Conservation (phyloP, 2,797 vertebrate genomes). For the Mus spretus region DNA sequence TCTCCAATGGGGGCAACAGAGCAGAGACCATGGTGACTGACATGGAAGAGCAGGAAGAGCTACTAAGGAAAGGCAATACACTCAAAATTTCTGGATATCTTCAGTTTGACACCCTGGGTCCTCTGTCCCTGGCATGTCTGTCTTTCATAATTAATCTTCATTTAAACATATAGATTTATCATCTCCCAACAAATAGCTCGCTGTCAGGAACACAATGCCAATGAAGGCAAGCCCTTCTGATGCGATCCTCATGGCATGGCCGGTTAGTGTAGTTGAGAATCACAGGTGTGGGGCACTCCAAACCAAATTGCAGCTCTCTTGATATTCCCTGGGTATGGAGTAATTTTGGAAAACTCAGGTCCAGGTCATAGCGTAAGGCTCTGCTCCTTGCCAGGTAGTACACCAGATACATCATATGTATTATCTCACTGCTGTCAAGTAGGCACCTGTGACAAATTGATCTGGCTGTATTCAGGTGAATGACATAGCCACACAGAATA, state of each 20-base stretch:
- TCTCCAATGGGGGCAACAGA: background rate
- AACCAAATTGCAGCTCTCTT: slow-evolving; percentile 20
- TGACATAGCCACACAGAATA: slow-evolving; percentile 20
- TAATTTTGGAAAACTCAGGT: background rate
- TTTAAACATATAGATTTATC: background rate
- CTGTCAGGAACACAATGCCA: background rate
- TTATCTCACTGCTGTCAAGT: slow-evolving; percentile 11
- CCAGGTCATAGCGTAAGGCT: slow-evolving; percentile 34
- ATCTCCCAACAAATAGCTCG: background rate
- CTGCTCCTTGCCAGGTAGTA: slow-evolving; percentile 35
- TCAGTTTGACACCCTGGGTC: background rate
- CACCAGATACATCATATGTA: slow-evolving; percentile 20
- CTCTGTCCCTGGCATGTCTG: background rate
- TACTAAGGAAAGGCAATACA: background rate
- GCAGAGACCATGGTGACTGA: background rate
- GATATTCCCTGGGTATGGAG: background rate
- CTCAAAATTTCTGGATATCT: background rate
- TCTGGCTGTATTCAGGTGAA: background rate
- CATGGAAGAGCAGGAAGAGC: background rate
- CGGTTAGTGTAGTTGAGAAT: background rate
- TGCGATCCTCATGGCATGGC: background rate
- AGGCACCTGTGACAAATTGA: slow-evolving; percentile 27
- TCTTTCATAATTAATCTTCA: background rate
- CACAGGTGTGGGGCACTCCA: background rate
- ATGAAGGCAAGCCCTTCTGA: background rate